These are phyloP conservation scores for Chrysochloris asiatica DNA, from an alignment of 2,113 vertebrate genomes.

Conservation along the genomic window DNA sequence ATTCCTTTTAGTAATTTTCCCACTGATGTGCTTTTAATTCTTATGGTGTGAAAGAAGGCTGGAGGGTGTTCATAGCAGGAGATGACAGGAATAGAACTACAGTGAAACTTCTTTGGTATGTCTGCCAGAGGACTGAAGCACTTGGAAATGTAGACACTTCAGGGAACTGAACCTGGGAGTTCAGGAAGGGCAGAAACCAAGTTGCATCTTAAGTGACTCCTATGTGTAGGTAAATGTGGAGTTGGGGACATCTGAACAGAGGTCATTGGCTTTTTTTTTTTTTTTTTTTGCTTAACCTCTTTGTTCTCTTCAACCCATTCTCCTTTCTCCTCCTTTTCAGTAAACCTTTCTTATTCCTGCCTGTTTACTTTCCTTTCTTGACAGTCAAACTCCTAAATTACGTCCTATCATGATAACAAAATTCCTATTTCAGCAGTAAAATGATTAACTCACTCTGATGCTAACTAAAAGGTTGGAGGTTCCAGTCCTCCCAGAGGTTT, in stretches of 20 bases:
- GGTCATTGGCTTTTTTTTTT: no score
- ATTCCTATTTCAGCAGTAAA: background rate
- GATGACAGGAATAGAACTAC: background rate
- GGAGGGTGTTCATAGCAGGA: background rate
- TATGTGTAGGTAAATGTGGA: background rate
- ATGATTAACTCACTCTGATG: background rate
- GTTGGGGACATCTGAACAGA: background rate
- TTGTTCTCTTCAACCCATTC: background rate
- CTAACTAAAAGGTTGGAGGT: background rate
- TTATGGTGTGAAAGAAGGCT: slow-evolving; percentile 15
- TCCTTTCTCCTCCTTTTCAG: background rate
- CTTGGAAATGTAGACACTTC: background rate
- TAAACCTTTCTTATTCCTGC: background rate
- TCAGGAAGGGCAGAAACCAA: background rate
- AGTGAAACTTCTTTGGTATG: background rate
- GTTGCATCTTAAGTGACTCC: background rate
- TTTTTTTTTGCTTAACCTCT: background rate
- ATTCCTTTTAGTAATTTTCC: slow-evolving; percentile 49
- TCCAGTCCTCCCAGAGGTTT: background rate
- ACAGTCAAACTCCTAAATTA: background rate
- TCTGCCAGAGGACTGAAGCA: background rate
- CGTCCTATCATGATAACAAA: background rate
- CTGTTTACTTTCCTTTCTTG: background rate
- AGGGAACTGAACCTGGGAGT: background rate
- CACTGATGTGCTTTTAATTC: slow-evolving; percentile 56